Evolutionary conservation across 2,797 vertebrate species (phyloP), one percentile per base, ranked within the genome.

Genomic region (Falco naumanni): DNA sequence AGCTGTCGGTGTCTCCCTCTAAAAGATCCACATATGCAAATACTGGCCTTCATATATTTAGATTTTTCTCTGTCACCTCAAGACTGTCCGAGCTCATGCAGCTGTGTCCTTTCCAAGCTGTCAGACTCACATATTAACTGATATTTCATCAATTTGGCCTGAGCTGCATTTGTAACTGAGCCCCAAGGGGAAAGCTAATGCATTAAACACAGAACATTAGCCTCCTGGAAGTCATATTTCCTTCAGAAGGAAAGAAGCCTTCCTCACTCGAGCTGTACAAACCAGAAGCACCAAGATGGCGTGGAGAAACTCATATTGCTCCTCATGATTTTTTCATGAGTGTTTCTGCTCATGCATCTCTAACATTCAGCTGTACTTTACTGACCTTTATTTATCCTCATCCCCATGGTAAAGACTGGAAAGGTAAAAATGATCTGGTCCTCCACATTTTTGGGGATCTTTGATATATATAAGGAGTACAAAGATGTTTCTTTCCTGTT

Each of bases 71-170:
- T 45, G 9, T 83, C 94, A 95, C 85, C 31, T 50, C 15, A 93
- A 96, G 95, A 93, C 95, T 95, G 69, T 48, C 70, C 69, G 93
- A 86, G 95, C 74, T 94, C 59, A 57, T 34, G 22, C 98, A 98
- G 98, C 98, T 98, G 97, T 95, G 97, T 95, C 97, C 95, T 96
- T 97, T 96, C 94, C 90, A 90, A 95, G 93, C 97, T 97, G 96
- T 96, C 97, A 97, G 97, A 92, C 93, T 95, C 91, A 0, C 93
- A 97, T 93, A 97, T 97, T 93, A 97, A 97, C 97, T 96, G 96
- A 97, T 97, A 97, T 97, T 97, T 98, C 97, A 98, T 98, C 97
- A 98, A 96, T 98, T 97, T 97, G 84, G 79, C 96, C 97, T 87
- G 96, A 95, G 94, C 96, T 96, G 66, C 97, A 92, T 97, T 97